Conservation (phyloP, 2,888 invertebrate species). For the Sarcophaga rosellei region DNA sequence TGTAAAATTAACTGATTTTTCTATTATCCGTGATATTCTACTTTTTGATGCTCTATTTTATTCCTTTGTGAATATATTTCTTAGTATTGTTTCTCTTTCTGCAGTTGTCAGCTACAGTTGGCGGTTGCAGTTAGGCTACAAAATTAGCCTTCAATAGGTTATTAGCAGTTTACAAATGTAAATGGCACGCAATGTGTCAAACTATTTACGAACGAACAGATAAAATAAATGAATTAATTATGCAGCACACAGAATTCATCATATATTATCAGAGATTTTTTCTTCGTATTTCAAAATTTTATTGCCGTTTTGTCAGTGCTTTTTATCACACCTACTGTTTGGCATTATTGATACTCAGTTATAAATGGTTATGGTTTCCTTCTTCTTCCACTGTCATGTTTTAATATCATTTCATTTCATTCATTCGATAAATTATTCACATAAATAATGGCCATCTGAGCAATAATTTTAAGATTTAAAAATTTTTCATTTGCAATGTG, state of each 20-base stretch:
- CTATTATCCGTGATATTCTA: too few relatives aligned
- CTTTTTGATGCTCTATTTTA: not conserved
- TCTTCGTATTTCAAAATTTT: not conserved
- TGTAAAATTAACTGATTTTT: not conserved
- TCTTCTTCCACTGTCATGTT: not conserved
- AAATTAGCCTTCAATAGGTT: conserved; percentile 62
- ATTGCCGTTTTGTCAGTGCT: not conserved
- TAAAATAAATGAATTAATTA: conserved; percentile 53
- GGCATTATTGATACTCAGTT: not conserved
- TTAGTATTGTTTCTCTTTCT: conserved; percentile 4
- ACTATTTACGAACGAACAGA: conserved; percentile 30
- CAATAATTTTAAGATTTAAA: not conserved
- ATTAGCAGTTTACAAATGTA: conserved; percentile 45
- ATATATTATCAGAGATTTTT: conserved; percentile 5
- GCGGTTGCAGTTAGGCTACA: conserved; percentile 19
- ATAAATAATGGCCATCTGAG: not conserved
- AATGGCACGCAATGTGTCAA: conserved; percentile 55
- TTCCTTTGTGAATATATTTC: conserved; percentile 3
- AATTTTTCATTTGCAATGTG: not conserved
- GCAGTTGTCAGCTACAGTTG: not conserved
- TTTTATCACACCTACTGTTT: not conserved
- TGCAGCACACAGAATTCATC: not conserved
- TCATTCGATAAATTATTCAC: not conserved
- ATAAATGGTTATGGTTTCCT: not conserved
- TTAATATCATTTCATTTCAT: too few relatives aligned